These are phyloP conservation scores for Brachypterus glaber DNA, from an alignment of 2,888 invertebrate genomes.

Conservation along the genomic window DNA sequence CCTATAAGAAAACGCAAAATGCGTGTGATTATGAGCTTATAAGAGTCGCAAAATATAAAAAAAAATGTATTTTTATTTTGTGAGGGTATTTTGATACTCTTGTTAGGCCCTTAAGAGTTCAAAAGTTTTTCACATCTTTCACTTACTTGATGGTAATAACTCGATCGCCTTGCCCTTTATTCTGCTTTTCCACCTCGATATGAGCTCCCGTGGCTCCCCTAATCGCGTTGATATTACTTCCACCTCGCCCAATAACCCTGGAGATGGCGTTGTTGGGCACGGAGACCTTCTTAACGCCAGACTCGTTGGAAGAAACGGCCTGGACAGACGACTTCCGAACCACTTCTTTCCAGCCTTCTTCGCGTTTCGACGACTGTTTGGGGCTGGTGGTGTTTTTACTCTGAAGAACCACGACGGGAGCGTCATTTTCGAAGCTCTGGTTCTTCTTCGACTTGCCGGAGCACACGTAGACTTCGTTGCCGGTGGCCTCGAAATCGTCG, in stretches of 20 bases:
- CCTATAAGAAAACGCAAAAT: too few relatives aligned
- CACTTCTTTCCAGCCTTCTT: conserved; percentile 97
- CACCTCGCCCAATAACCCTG: conserved; percentile 93
- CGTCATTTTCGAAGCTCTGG: conserved; percentile 16
- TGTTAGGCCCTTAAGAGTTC: too few relatives aligned
- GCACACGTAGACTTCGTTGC: conserved; percentile 51
- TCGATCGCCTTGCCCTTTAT: conserved; percentile 86
- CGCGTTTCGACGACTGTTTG: conserved; percentile 58
- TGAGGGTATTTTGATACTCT: too few relatives aligned
- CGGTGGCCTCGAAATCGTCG: conserved; percentile 64
- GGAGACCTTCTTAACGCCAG: conserved; percentile 80
- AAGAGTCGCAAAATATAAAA: too few relatives aligned
- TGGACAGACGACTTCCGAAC: conserved; percentile 45
- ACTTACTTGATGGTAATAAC: conserved; percentile 87
- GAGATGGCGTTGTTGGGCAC: conserved; percentile 94
- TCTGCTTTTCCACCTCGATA: conserved; percentile 97
- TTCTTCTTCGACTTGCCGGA: conserved; percentile 38
- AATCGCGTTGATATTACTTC: conserved; percentile 97
- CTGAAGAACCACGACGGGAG: conserved; percentile 12
- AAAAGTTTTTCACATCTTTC: background rate
- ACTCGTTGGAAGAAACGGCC: conserved; percentile 34
- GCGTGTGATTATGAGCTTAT: too few relatives aligned
- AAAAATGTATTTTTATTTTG: too few relatives aligned
- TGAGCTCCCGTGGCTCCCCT: conserved; percentile 93
- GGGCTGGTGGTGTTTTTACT: conserved; percentile 49